Evolutionary conservation across 1,140 invertebrate species (phyloP).

Genomic region (Lepeophtheirus salmonis): DNA sequence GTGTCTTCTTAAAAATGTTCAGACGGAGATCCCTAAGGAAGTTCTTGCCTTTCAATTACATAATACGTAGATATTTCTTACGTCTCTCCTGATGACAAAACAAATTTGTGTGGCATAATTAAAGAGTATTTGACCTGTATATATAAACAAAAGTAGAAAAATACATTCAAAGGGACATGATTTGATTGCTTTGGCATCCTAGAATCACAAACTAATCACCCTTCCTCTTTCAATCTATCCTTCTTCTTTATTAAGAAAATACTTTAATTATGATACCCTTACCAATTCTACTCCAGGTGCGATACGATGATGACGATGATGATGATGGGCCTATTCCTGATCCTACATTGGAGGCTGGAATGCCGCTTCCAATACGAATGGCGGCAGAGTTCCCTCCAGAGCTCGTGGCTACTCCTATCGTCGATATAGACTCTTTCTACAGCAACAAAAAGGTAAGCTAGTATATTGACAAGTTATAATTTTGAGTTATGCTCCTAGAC

Average conservation of each 20-base stretch:
- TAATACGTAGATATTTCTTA: too few relatives aligned
- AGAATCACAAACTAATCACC: neutral
- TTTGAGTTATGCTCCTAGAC: too few relatives aligned
- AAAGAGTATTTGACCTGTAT: too few relatives aligned
- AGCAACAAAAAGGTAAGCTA: conserved; percentile 63
- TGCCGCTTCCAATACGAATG: conserved; percentile 38
- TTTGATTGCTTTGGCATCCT: neutral
- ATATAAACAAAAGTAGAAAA: too few relatives aligned
- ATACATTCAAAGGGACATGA: too few relatives aligned
- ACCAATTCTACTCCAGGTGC: conserved; percentile 58
- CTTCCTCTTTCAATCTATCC: neutral
- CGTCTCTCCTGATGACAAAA: too few relatives aligned
- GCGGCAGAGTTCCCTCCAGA: conserved; percentile 73
- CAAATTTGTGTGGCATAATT: too few relatives aligned
- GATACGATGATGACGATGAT: conserved; percentile 85
- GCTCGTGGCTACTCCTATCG: conserved; percentile 73
- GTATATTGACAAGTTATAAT: too few relatives aligned
- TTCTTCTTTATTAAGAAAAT: neutral
- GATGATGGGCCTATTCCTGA: conserved; percentile 85
- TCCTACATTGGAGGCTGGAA: conserved; percentile 73
- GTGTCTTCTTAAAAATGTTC: too few relatives aligned
- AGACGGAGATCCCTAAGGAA: too few relatives aligned
- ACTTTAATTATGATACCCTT: neutral
- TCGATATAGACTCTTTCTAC: conserved; percentile 85
- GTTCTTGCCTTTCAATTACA: too few relatives aligned